Conservation (phyloP, 1,140 invertebrate genomes). For the Lycorma delicatula region DNA sequence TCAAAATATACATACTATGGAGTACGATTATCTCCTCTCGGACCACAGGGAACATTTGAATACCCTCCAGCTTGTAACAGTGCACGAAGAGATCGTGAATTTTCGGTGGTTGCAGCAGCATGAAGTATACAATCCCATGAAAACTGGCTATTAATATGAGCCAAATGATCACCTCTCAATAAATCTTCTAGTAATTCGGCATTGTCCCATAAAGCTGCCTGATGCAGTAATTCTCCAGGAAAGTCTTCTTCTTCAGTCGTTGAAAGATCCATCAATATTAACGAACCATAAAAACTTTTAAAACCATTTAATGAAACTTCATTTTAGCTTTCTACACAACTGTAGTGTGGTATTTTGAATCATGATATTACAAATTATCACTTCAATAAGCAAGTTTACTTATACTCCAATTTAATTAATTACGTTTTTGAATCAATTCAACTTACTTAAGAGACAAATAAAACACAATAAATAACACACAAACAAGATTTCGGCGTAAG, state of each 20-base stretch:
- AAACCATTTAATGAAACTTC: too few species aligned
- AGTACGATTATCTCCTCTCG: constrained; percentile 58
- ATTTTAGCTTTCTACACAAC: too few species aligned
- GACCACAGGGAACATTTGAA: constrained; percentile 57
- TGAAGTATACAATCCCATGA: constrained; percentile 74
- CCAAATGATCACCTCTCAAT: constrained; percentile 57
- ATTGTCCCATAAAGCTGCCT: constrained; percentile 87
- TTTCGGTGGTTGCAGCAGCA: constrained; percentile 76
- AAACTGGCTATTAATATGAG: constrained; percentile 66
- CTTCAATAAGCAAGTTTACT: too few species aligned
- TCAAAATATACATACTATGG: constrained; percentile 72
- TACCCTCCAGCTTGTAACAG: constrained; percentile 62
- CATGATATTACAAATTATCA: too few species aligned
- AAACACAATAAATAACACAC: too few species aligned
- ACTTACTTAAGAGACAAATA: too few species aligned
- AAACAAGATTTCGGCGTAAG: too few species aligned
- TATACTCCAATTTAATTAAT: too few species aligned
- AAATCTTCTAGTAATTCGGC: constrained; percentile 77
- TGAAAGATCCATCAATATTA: constrained; percentile 22
- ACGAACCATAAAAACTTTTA: too few species aligned
- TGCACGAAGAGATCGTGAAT: constrained; percentile 66
- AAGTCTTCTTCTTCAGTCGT: constrained; percentile 58
- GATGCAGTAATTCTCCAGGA: constrained; percentile 65
- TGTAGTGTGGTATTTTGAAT: too few species aligned
- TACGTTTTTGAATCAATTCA: too few species aligned